A percentile compares a stretch with the other conserved stretches of the same genome.
phyloP scores from a whole-genome alignment of 2,888 invertebrate species.

The Nephrotoma appendiculata region DNA sequence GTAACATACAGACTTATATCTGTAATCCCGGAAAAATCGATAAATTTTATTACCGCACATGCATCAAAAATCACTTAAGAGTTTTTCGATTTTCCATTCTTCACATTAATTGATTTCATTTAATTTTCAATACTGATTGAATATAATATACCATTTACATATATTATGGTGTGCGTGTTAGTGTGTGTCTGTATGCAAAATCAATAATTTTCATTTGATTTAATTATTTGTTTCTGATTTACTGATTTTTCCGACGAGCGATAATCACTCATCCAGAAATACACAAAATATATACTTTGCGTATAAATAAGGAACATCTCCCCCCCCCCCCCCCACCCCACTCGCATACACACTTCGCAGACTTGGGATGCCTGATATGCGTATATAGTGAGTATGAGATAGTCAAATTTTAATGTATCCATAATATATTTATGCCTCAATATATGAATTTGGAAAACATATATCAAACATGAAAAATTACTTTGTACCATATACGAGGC shows the following conservation, averaged over 20 bases:
- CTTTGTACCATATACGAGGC: background rate
- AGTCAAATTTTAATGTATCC: background rate
- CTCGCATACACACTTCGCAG: too few relatives aligned
- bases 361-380: background rate
- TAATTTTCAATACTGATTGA: background rate
- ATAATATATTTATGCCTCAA: background rate
- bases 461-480: background rate
- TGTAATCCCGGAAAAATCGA: background rate
- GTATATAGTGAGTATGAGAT: background rate
- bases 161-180: too few relatives aligned
- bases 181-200: background rate
- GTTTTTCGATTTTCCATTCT: background rate
- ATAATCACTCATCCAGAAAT: background rate
- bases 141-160: background rate
- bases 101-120: background rate
- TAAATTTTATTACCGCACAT: background rate
- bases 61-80: background rate
- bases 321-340: background rate
- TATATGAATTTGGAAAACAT: background rate
- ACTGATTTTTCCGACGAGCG: background rate
- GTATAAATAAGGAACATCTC: background rate
- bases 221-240: background rate
- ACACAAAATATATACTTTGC: background rate
- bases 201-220: background rate
- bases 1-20: background rate